Evolutionary conservation across 2,888 invertebrate species (phyloP), one percentile per base, ranked within the genome.

Genomic region (Nemotelus pantherinus): DNA sequence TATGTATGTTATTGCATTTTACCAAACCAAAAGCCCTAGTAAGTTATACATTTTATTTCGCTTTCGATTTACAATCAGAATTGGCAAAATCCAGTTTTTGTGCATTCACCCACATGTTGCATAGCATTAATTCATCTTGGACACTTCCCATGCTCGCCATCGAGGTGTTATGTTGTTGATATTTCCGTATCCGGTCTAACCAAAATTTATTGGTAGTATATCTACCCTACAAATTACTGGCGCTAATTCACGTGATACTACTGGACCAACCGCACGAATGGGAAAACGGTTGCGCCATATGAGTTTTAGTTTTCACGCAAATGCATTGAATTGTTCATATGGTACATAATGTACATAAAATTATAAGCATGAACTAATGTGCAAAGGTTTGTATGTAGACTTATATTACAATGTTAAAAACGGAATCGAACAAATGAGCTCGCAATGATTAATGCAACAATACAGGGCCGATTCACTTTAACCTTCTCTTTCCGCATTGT

Each of bases 51-150:
- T 25, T 25, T 25, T 25, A 25, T 25, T 25, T 25, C 25, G 25
- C 0, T 25, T 25, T n/a, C 60, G 72, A 72, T 72, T 72, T 72
- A 72, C 60, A 47, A 41, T 7, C 58, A 7, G 57, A 72, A 58
- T 72, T 58, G 60, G 72, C 72, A 45, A 25, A 25, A 58, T 72
- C 45, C 58, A 55, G 72, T 72, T 72, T 72, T 72, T 72, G 72
- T 72, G n/a, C 45, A 58, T 58, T 60, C 45, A 47, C 58, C 43
- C 70, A 70, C 70, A 70, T 70, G 70, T 70, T 70, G 25, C 55
- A 10, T 44, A 3, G 9, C 70, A 53, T 25, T 67, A 53, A 70
- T 55, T 70, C 39, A 41, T 53, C 53, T 60, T 43, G 7, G 55
- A 43, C 44, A 41, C 7, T 43, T 57, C 57, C 3, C 25, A 50